phyloP scores from a whole-genome alignment of 2,797 vertebrate genomes.

The Enteromius radiatus region DNA sequence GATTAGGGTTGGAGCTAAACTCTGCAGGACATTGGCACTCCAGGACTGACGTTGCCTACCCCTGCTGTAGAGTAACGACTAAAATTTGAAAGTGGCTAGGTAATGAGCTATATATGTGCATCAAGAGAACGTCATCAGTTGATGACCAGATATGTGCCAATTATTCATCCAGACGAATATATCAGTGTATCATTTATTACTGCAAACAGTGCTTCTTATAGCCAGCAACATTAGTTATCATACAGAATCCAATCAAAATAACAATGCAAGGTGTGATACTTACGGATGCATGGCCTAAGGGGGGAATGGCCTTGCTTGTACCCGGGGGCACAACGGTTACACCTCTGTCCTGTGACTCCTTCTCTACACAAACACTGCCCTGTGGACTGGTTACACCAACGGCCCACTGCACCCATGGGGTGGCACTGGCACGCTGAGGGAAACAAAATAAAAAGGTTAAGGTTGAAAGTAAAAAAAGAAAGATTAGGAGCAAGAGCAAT shows the following conservation, averaged over 20 bases:
- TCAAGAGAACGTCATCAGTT: not conserved
- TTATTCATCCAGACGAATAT: not conserved
- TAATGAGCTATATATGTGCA: not conserved
- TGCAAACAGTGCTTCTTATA: not conserved
- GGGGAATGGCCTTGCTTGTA: conserved; percentile 87
- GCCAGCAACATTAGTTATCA: not conserved
- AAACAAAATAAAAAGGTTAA: not conserved
- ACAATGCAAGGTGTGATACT: conserved; percentile 63
- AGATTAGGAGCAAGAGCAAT: not conserved
- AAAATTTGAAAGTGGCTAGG: not conserved
- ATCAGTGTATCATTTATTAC: not conserved
- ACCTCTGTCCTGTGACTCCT: conserved; percentile 85
- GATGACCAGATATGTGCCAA: not conserved
- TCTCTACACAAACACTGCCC: conserved; percentile 89
- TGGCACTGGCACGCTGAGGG: conserved; percentile 87
- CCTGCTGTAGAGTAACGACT: too few species aligned
- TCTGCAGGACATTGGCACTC: too few species aligned
- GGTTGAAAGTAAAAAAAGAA: not conserved
- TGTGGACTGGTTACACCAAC: conserved; percentile 87
- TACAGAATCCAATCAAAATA: not conserved
- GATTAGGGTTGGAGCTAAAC: too few species aligned
- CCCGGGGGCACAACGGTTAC: conserved; percentile 85
- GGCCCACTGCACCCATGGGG: conserved; percentile 84
- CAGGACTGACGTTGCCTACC: too few species aligned
- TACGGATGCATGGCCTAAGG: conserved; percentile 86